phyloP scores from a whole-genome alignment of 2,113 vertebrate genomes.

The Chamaetylas fuelleborni region DNA sequence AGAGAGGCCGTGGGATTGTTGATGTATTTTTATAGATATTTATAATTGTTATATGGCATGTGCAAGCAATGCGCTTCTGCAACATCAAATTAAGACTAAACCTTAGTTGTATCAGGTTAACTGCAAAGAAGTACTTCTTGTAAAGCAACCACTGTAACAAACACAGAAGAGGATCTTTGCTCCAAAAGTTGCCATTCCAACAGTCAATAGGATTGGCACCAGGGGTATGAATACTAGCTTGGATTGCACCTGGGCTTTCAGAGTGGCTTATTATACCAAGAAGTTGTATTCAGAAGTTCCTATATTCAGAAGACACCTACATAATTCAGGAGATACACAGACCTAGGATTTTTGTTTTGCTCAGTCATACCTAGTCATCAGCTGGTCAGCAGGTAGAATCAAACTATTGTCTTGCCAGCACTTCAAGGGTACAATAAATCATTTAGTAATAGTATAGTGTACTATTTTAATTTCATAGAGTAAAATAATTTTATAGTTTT shows the following conservation, averaged over 20 bases:
- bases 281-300: background rate
- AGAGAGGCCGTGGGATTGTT: background rate
- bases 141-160: background rate
- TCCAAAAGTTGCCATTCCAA: background rate
- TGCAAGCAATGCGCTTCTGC: background rate
- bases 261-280: background rate
- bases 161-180: background rate
- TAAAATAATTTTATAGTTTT: background rate
- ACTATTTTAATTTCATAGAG: background rate
- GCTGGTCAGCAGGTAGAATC: background rate
- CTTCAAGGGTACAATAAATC: background rate
- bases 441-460: background rate
- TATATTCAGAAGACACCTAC: background rate
- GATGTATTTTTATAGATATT: background rate
- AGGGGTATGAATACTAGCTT: background rate
- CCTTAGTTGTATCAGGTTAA: background rate
- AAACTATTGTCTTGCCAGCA: background rate
- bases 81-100: background rate
- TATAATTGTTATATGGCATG: background rate
- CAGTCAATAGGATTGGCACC: background rate
- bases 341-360: background rate
- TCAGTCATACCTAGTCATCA: background rate
- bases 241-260: background rate
- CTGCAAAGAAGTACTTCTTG: background rate
- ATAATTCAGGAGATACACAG: background rate